These are phyloP conservation scores for Lasiurus borealis DNA, from an alignment of 2,113 vertebrate species.

Conservation along the genomic window DNA sequence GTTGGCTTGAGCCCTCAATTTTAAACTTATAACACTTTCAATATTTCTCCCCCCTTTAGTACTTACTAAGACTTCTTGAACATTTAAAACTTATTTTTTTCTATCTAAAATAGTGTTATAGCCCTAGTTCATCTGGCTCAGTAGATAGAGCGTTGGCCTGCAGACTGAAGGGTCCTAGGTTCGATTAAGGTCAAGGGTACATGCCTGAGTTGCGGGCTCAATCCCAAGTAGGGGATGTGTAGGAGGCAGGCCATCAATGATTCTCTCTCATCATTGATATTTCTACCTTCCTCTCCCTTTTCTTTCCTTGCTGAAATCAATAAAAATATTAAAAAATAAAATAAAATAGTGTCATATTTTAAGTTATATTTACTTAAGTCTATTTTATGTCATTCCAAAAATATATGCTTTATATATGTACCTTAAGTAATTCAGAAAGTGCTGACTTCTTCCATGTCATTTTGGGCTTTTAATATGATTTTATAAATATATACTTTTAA, in stretches of 20 bases:
- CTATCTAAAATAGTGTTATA: constrained; percentile 7
- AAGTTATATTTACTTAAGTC: neutral
- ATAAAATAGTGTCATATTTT: neutral
- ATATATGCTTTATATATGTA: neutral
- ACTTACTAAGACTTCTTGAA: neutral
- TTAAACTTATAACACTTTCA: constrained; percentile 21
- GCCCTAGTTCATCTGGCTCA: too few relatives aligned
- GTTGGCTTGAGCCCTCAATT: neutral
- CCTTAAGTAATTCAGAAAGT: constrained; percentile 38
- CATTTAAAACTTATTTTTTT: constrained; percentile 26
- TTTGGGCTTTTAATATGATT: constrained; percentile 35
- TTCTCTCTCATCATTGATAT: too few relatives aligned
- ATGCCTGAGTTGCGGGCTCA: too few relatives aligned
- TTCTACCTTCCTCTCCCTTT: too few relatives aligned
- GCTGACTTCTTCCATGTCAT: constrained; percentile 22
- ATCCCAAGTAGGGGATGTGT: too few relatives aligned
- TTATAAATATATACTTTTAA: constrained; percentile 60
- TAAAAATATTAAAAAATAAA: too few relatives aligned
- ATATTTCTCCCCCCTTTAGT: neutral
- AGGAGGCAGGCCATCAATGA: too few relatives aligned
- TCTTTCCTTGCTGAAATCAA: too few relatives aligned
- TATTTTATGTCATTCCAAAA: constrained; percentile 60
- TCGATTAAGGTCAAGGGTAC: too few relatives aligned
- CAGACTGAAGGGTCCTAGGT: too few relatives aligned
- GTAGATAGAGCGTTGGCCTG: too few relatives aligned